Evolutionary conservation across 2,797 vertebrate genomes (phyloP).

Genomic region (Gallinago nigripennis): DNA sequence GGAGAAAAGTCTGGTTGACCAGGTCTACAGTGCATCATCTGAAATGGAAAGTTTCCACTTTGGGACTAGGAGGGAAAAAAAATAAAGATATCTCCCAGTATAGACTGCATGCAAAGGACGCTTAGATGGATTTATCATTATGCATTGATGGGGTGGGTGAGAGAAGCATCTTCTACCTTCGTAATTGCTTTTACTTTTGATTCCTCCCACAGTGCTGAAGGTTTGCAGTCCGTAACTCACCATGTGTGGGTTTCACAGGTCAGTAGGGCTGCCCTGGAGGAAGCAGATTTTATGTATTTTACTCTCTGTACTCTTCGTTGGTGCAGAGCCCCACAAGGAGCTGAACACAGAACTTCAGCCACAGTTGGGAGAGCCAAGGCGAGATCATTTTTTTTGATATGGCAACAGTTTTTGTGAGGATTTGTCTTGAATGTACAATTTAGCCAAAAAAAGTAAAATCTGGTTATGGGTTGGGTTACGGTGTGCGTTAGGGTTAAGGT

Average conservation of each 20-base stretch:
- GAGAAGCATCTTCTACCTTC: background rate
- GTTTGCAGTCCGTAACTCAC: background rate
- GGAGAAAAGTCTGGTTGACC: background rate
- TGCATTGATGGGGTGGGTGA: background rate
- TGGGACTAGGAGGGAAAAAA: background rate
- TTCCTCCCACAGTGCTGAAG: background rate
- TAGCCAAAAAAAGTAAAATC: background rate
- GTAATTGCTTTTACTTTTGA: constrained; percentile 27
- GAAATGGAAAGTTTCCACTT: background rate
- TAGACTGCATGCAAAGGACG: accelerated
- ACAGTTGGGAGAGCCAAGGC: background rate
- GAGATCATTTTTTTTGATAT: background rate
- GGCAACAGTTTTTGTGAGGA: background rate
- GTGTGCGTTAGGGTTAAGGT: background rate
- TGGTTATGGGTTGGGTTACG: background rate
- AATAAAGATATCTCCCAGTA: background rate
- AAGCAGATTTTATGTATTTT: background rate
- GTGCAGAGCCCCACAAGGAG: background rate
- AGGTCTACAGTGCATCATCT: background rate
- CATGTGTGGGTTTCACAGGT: background rate
- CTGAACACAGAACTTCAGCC: background rate
- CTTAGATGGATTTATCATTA: background rate
- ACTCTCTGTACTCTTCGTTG: background rate
- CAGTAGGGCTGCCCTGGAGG: background rate
- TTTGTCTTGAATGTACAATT: background rate